phyloP scores from a whole-genome alignment of 2,113 vertebrate species.

The Catharus bicknelli region DNA sequence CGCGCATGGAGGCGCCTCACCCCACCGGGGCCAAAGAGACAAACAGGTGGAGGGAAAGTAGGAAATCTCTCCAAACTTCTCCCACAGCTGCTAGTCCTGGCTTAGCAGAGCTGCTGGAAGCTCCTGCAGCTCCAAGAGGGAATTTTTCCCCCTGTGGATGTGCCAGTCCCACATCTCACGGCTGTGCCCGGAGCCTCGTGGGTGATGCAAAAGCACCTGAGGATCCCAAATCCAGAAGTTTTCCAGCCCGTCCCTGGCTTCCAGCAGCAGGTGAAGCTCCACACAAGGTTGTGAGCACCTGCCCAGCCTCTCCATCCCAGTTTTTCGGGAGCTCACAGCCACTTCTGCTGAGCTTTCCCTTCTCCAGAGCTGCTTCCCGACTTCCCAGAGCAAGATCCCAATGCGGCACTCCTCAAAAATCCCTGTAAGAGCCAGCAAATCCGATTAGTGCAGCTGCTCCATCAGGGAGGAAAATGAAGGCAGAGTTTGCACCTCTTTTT shows the following conservation, averaged over 20 bases:
- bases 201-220: not conserved
- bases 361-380: not conserved
- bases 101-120: not conserved
- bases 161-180: rapidly evolving
- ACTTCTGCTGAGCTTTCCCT: not conserved
- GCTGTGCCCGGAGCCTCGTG: rapidly evolving
- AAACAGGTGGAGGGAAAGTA: not conserved
- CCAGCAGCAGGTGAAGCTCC: not conserved
- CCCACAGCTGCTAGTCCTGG: not conserved
- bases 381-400: not conserved
- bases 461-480: not conserved
- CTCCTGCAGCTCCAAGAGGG: not conserved
- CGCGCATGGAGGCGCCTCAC: rapidly evolving
- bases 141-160: not conserved
- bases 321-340: not conserved
- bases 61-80: not conserved
- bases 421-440: not conserved
- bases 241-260: not conserved
- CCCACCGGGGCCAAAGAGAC: not conserved
- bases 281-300: rapidly evolving
- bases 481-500: not conserved
- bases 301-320: not conserved
- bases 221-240: not conserved
- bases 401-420: rapidly evolving
- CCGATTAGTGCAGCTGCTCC: not conserved